Conservation (phyloP, 2,797 vertebrate species). For the Pelobates cultripes region DNA sequence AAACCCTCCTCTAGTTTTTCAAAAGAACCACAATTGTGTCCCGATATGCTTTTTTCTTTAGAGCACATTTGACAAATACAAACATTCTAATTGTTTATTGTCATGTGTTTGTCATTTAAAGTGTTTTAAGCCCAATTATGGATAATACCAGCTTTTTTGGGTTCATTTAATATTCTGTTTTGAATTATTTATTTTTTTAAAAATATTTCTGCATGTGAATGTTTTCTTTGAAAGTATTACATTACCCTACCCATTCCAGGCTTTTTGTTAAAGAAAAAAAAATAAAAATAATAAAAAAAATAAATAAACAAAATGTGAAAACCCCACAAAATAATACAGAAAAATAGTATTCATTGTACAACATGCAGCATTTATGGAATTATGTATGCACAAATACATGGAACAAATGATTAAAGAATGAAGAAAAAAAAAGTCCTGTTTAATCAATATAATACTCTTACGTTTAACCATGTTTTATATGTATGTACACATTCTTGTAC, state of each 20-base stretch:
- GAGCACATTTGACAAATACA: constrained; percentile 12
- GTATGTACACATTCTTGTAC: too few species aligned
- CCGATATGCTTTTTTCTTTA: constrained; percentile 13
- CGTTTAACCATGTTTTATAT: too few species aligned
- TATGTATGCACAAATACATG: too few species aligned
- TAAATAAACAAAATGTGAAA: not conserved
- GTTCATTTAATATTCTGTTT: constrained; percentile 29
- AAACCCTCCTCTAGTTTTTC: constrained; percentile 6
- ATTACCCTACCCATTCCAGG: not conserved
- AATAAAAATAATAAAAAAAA: constrained; percentile 2
- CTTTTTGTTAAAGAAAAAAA: constrained; percentile 1
- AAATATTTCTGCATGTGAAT: constrained; percentile 24
- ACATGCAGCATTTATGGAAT: too few species aligned
- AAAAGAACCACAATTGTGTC: constrained; percentile 21
- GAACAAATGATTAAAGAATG: too few species aligned
- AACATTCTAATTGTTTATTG: constrained; percentile 39
- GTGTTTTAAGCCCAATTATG: not conserved
- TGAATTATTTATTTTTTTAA: constrained; percentile 27
- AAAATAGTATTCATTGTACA: too few species aligned
- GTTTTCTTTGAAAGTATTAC: not conserved
- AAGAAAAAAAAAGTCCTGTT: too few species aligned
- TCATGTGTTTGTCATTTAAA: constrained; percentile 48
- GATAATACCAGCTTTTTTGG: constrained; percentile 10
- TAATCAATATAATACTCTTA: too few species aligned
- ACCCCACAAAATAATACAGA: not conserved